Evolutionary conservation across 2,797 vertebrate genomes (phyloP).

Genomic region (Pelobates cultripes): DNA sequence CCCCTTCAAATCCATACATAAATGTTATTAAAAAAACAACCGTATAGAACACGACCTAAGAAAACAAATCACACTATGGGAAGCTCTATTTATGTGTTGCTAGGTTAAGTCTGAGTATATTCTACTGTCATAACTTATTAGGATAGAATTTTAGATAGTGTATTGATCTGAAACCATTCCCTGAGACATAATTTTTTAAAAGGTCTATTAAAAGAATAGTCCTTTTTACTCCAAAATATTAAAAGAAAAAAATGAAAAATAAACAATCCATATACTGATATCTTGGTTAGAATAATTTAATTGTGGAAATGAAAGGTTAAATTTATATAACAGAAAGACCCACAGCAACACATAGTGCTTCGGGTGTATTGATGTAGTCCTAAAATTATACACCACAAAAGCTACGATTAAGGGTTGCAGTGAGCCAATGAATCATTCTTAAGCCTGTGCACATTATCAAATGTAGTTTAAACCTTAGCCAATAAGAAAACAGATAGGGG

Average conservation of each 20-base stretch:
- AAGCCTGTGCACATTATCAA: too few species aligned
- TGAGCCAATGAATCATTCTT: too few species aligned
- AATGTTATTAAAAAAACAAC: constrained; percentile 19
- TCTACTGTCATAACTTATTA: constrained; percentile 76
- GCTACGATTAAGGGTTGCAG: too few species aligned
- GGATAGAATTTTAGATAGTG: constrained; percentile 63
- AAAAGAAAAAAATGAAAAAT: neutral
- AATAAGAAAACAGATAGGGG: too few species aligned
- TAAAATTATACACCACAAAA: too few species aligned
- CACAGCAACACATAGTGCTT: neutral
- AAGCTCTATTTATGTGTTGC: constrained; percentile 68
- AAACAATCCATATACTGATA: constrained; percentile 17
- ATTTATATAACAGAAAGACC: constrained; percentile 25
- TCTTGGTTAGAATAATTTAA: neutral
- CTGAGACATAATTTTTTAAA: constrained; percentile 47
- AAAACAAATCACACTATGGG: constrained; percentile 26
- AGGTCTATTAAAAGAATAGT: constrained; percentile 46
- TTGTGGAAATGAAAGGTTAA: constrained; percentile 2
- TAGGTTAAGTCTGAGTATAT: constrained; percentile 83
- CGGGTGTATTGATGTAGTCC: neutral
- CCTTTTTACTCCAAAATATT: constrained; percentile 13
- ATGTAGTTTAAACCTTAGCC: too few species aligned
- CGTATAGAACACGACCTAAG: constrained; percentile 6
- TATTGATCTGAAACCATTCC: constrained; percentile 59
- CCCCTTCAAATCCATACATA: neutral